Conservation (phyloP, 2,888 invertebrate species). For the Idaea biselata region DNA sequence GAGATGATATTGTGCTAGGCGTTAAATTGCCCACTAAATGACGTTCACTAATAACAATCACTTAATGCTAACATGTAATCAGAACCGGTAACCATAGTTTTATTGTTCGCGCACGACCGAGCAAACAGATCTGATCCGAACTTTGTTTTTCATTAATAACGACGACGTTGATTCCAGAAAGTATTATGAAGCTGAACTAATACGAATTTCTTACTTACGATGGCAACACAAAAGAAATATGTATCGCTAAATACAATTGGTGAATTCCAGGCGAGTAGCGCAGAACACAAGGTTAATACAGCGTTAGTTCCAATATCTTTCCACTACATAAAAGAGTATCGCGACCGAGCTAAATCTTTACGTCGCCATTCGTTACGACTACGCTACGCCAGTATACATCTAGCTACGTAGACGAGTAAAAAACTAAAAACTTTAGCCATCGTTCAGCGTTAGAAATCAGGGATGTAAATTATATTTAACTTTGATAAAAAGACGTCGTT, state of each 20-base stretch:
- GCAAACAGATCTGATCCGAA: neutral
- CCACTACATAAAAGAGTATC: constrained; percentile 48
- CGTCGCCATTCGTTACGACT: constrained; percentile 40
- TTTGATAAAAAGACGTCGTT: constrained; percentile 7
- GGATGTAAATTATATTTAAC: constrained; percentile 16
- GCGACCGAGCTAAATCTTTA: constrained; percentile 42
- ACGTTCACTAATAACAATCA: constrained; percentile 36
- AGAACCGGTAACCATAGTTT: neutral
- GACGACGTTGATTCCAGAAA: neutral
- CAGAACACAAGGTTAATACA: constrained; percentile 38
- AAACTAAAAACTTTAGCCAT: constrained; percentile 28
- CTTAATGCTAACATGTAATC: constrained; percentile 15
- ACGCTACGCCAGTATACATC: constrained; percentile 26
- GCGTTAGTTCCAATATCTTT: constrained; percentile 51
- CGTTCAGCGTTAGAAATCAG: constrained; percentile 16
- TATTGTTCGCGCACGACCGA: neutral
- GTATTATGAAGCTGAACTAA: neutral
- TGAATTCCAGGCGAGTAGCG: constrained; percentile 23
- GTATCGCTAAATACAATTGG: constrained; percentile 24
- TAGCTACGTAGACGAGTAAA: constrained; percentile 32
- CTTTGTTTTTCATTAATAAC: neutral
- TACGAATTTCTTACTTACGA: neutral
- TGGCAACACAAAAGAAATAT: neutral
- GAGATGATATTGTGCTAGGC: constrained; percentile 42
- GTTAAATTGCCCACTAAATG: constrained; percentile 35